A percentile compares a stretch with the other conserved stretches of the same genome.
These are phyloP conservation scores for Sitta europaea DNA, from an alignment of 2,113 vertebrate genomes.

Conservation along the genomic window DNA sequence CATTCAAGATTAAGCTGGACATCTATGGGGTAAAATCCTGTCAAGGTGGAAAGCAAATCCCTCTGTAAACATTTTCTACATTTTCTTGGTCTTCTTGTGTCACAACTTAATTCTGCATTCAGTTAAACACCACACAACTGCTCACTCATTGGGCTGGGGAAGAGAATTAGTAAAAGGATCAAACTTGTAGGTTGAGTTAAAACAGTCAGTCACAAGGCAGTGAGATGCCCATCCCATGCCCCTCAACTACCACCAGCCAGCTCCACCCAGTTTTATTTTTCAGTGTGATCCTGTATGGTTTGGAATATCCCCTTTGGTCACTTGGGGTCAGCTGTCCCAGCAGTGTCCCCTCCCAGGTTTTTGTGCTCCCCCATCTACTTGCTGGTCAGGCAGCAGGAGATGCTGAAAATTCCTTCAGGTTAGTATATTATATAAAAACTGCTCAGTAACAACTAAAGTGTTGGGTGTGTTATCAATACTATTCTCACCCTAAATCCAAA, in stretches of 20 bases:
- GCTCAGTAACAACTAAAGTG: background rate
- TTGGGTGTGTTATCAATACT: background rate
- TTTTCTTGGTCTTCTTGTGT: background rate
- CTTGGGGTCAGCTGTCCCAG: background rate
- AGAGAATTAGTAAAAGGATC: background rate
- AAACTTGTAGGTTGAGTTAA: background rate
- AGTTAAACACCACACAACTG: background rate
- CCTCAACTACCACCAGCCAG: background rate
- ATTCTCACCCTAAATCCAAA: background rate
- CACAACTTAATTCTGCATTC: rapidly evolving
- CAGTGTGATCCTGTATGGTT: background rate
- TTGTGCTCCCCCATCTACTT: rapidly evolving
- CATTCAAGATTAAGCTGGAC: background rate
- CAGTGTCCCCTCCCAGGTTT: background rate
- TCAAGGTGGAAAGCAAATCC: background rate
- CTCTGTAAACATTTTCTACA: background rate
- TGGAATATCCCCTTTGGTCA: background rate
- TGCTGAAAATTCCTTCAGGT: background rate
- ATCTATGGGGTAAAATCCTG: background rate
- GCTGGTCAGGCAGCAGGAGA: background rate
- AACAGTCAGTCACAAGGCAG: background rate
- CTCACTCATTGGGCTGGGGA: rapidly evolving
- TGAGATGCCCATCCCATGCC: background rate
- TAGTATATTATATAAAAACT: too few relatives aligned
- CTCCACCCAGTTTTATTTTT: background rate